Evolutionary conservation across 2,113 vertebrate genomes (phyloP).

Genomic region (Sus scrofa): DNA sequence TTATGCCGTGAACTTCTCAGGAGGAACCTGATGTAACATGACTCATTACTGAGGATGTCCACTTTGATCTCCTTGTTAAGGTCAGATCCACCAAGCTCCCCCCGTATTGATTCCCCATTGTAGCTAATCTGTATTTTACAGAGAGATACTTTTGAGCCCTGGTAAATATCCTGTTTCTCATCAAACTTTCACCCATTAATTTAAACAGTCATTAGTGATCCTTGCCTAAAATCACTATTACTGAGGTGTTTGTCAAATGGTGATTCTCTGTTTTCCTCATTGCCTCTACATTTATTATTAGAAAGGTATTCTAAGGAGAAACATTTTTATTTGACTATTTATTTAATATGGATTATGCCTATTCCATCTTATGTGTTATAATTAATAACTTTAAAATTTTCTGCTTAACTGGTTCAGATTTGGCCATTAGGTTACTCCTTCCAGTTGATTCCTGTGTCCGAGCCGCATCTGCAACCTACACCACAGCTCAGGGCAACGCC

Average conservation of each 20-base stretch:
- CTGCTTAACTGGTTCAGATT: neutral
- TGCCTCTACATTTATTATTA: neutral
- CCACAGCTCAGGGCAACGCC: too few relatives aligned
- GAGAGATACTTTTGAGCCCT: conserved; percentile 24
- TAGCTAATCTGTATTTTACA: neutral
- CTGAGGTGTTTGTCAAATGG: neutral
- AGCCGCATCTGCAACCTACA: too few relatives aligned
- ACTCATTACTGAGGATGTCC: neutral
- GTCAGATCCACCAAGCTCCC: neutral
- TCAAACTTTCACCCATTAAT: neutral
- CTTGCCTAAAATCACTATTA: neutral
- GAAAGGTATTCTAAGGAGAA: neutral
- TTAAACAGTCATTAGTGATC: neutral
- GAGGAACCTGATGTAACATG: neutral
- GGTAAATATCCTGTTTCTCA: conserved; percentile 22
- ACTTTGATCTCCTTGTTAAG: conserved; percentile 16
- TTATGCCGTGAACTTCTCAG: neutral
- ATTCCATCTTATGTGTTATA: neutral
- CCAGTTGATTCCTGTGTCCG: neutral
- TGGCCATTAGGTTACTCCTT: neutral
- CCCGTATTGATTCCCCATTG: neutral
- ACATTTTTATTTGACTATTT: neutral
- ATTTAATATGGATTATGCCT: neutral
- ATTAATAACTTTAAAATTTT: neutral
- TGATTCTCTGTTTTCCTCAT: neutral